Percentiles rank a stretch among this genome's conserved stretches.
Evolutionary conservation across 2,113 vertebrate species (phyloP).

Genomic region (Centropus bengalensis): DNA sequence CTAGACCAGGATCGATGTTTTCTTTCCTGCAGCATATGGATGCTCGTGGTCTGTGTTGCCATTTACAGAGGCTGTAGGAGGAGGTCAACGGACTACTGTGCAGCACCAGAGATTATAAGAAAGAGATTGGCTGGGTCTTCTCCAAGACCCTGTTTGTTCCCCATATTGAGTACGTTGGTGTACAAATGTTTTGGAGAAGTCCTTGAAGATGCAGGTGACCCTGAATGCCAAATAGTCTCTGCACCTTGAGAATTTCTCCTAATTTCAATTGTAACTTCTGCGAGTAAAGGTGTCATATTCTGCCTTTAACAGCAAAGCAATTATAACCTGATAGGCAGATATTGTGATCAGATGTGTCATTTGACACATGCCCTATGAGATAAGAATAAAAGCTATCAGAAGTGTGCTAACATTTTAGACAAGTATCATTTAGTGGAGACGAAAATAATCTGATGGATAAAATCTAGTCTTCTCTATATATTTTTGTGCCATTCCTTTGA

Average conservation of each 20-base stretch:
- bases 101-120: neutral
- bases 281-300: neutral
- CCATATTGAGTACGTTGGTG: too few species aligned
- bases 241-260: neutral
- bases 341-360: neutral
- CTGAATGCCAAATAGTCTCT: neutral
- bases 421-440: neutral
- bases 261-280: neutral
- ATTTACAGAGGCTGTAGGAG: neutral
- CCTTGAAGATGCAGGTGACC: too few species aligned
- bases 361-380: neutral
- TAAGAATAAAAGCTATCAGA: neutral
- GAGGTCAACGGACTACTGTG: neutral
- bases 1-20: neutral
- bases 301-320: neutral
- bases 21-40: neutral
- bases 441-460: neutral
- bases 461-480: neutral
- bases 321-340: neutral
- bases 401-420: neutral
- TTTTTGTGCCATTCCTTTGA: neutral
- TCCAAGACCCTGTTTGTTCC: neutral
- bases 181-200: too few species aligned
- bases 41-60: neutral
- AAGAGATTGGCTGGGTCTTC: neutral